Percentiles rank a stretch among this genome's conserved stretches.
phyloP scores from a whole-genome alignment of 1,140 invertebrate species.

The Panagrolaimus sp. region DNA sequence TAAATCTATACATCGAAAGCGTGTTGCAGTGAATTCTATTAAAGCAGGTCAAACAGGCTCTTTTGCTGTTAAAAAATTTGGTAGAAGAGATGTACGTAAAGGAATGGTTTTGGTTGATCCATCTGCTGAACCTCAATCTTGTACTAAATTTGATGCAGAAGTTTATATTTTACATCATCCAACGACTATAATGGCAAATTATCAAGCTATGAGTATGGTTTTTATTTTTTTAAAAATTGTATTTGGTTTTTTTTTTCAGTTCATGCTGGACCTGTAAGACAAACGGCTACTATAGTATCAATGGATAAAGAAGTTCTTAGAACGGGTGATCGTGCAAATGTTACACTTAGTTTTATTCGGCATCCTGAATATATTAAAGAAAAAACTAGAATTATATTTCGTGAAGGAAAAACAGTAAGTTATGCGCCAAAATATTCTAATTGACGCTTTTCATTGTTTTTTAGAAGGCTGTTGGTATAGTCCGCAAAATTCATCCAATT shows the following conservation, averaged over 20 bases:
- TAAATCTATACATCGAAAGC: slow-evolving; percentile 92
- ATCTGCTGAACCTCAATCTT: slow-evolving; percentile 82
- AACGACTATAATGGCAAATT: slow-evolving; percentile 91
- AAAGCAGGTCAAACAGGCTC: slow-evolving; percentile 94
- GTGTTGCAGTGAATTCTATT: slow-evolving; percentile 92
- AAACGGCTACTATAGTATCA: slow-evolving; percentile 89
- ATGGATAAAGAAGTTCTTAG: slow-evolving; percentile 93
- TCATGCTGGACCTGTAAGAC: slow-evolving; percentile 92
- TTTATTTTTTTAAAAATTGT: slow-evolving; percentile 61
- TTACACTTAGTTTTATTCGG: slow-evolving; percentile 91
- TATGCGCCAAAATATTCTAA: too few species aligned
- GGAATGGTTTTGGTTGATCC: slow-evolving; percentile 98
- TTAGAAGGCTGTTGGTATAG: slow-evolving; percentile 82
- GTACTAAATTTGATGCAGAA: slow-evolving; percentile 98
- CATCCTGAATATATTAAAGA: slow-evolving; percentile 90
- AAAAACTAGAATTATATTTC: slow-evolving; percentile 86
- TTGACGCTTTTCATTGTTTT: too few species aligned
- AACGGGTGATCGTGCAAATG: slow-evolving; percentile 92
- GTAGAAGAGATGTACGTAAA: slow-evolving; percentile 73
- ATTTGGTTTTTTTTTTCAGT: slow-evolving; percentile 64
- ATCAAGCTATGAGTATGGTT: slow-evolving; percentile 89
- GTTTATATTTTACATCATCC: slow-evolving; percentile 97
- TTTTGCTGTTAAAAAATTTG: slow-evolving; percentile 70
- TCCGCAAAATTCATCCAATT: slow-evolving; percentile 37
- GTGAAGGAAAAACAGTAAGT: slow-evolving; percentile 93